Evolutionary conservation across 2,888 invertebrate species (phyloP).

Genomic region (Odontothrips loti): DNA sequence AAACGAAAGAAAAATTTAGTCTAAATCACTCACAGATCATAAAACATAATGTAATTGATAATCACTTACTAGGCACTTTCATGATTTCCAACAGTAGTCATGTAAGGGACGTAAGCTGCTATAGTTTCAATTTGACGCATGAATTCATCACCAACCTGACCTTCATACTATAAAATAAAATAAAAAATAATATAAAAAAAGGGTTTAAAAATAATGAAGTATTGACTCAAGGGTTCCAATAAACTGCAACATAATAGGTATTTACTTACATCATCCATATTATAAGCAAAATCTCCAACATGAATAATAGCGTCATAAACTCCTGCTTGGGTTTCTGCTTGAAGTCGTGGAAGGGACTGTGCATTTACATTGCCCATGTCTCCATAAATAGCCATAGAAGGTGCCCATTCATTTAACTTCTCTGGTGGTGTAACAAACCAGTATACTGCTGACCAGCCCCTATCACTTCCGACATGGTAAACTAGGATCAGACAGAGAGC

Average conservation of each 20-base stretch:
- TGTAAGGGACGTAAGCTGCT: slow-evolving; percentile 54
- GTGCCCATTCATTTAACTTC: slow-evolving; percentile 46
- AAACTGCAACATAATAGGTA: not conserved
- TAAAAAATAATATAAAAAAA: not conserved
- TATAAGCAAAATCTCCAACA: slow-evolving; percentile 52
- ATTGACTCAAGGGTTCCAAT: not conserved
- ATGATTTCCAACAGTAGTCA: slow-evolving; percentile 50
- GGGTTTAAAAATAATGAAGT: not conserved
- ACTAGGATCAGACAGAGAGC: slow-evolving; percentile 36
- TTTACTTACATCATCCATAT: slow-evolving; percentile 46
- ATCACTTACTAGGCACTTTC: slow-evolving; percentile 45
- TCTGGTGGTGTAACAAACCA: slow-evolving; percentile 46
- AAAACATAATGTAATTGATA: not conserved
- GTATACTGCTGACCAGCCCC: slow-evolving; percentile 48
- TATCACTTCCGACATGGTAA: slow-evolving; percentile 43
- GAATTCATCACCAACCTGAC: slow-evolving; percentile 51
- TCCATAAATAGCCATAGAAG: slow-evolving; percentile 50
- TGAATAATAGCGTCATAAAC: slow-evolving; percentile 51
- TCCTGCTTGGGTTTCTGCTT: slow-evolving; percentile 48
- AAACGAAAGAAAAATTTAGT: slow-evolving; percentile 14
- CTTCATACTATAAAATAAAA: slow-evolving; percentile 45
- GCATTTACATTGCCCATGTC: slow-evolving; percentile 53
- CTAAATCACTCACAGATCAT: not conserved
- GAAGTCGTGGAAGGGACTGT: slow-evolving; percentile 49
- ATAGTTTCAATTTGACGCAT: slow-evolving; percentile 53